Evolutionary conservation across 1,140 invertebrate genomes (phyloP).

Genomic region (Holotrichia oblita): DNA sequence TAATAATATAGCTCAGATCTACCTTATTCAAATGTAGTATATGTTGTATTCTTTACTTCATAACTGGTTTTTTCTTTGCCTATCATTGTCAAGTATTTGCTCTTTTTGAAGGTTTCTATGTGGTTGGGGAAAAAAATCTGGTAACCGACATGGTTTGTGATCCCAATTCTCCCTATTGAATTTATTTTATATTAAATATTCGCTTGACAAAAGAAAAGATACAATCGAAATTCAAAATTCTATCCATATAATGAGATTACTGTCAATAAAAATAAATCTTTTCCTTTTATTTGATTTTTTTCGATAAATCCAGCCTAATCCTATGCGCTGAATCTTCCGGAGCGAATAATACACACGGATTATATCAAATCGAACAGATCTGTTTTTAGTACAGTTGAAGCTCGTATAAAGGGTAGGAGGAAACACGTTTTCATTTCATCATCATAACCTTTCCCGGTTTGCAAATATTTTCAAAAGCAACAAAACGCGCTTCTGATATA

Average conservation of each 20-base stretch:
- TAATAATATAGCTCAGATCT: too few species aligned
- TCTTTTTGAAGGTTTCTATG: too few species aligned
- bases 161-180: too few species aligned
- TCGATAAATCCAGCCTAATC: background rate
- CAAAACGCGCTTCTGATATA: background rate
- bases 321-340: background rate
- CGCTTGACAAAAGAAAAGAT: background rate
- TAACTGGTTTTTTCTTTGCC: too few species aligned
- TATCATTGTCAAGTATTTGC: too few species aligned
- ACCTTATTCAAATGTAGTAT: too few species aligned
- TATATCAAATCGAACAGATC: slow-evolving; percentile 1
- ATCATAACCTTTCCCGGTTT: background rate
- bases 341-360: background rate
- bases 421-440: background rate
- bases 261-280: background rate
- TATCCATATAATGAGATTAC: background rate
- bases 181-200: background rate
- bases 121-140: too few species aligned
- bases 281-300: background rate
- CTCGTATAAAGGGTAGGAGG: background rate
- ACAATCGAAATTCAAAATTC: background rate
- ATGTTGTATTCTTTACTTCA: too few species aligned
- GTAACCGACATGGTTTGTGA: too few species aligned
- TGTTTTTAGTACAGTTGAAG: background rate
- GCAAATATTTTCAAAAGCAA: slow-evolving; percentile 17